A percentile compares a stretch with the other conserved stretches of the same genome.
Evolutionary conservation across 2,888 invertebrate genomes (phyloP).

Genomic region (Amblyjoppa fuscipennis): DNA sequence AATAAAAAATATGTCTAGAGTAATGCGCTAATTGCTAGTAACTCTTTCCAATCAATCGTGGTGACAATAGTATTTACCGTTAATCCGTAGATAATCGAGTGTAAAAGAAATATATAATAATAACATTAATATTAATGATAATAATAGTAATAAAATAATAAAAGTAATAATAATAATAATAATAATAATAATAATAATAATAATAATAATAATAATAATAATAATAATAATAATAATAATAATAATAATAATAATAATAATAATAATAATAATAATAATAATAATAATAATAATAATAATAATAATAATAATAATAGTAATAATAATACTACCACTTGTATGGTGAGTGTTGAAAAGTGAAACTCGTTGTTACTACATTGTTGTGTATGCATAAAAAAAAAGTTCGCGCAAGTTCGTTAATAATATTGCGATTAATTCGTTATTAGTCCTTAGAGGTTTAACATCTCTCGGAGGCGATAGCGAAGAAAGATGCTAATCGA

Average conservation of each 20-base stretch:
- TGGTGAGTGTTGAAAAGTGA: slow-evolving; percentile 71
- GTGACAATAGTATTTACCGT: slow-evolving; percentile 83
- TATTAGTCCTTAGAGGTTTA: slow-evolving; percentile 70
- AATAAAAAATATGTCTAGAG: slow-evolving; percentile 45
- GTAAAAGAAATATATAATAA: slow-evolving; percentile 57
- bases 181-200: slow-evolving; percentile 56
- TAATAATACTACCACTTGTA: slow-evolving; percentile 61
- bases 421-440: slow-evolving; percentile 77
- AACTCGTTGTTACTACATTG: slow-evolving; percentile 76
- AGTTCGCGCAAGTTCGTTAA: slow-evolving; percentile 71
- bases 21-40: slow-evolving; percentile 67
- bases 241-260: slow-evolving; percentile 30
- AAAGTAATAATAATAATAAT: slow-evolving; percentile 43
- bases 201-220: slow-evolving; percentile 34
- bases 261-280: slow-evolving; percentile 60
- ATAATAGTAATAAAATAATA: slow-evolving; percentile 14
- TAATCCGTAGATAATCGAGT: slow-evolving; percentile 77
- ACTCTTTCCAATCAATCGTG: slow-evolving; percentile 81
- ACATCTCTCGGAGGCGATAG: slow-evolving; percentile 18
- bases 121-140: slow-evolving; percentile 21
- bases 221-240: slow-evolving; percentile 61
- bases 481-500: slow-evolving; percentile 36
- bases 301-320: slow-evolving; percentile 45
- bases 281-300: slow-evolving; percentile 46
- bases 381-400: slow-evolving; percentile 70